Base-by-base conservation (phyloP, 37 sponge, comb jelly and placozoan species). In the Cladorhizidae sp. region DNA sequence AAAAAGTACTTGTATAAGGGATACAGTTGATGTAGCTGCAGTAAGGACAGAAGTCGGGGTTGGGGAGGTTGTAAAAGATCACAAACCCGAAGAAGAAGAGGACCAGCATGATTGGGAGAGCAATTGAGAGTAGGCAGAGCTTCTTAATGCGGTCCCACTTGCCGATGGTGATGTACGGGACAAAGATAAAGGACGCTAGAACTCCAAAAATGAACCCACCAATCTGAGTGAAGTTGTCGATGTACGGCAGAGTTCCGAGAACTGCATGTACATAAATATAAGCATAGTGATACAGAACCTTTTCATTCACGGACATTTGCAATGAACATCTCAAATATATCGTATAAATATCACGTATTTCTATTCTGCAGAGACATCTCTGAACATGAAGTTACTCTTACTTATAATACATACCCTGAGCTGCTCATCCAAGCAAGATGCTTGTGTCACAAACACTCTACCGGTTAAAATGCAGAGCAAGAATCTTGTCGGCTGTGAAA, bases 1-100 rank as follows among this genome's bases (percentile, higher is more conserved):
- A 92, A 70, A 92, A 87, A 7, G 80, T 83, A 1, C 28, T 40
- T 7, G 87, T 87, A 78, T 84, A 89, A 0, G 98, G 98, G 11
- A 97, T 91, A 64, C 98, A 97, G 87, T 94, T 94, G 69, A 97
- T 72, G 64, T 97, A 97, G 71, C 86, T 67, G 51, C 98, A 97
- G 63, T 68, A 70, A 3, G 87, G 84, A 78, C 98, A 97, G 84
- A 94, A 97, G 62, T 89, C 70, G 20, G 88, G 71, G 59, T 91
- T 79, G 14, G 86, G 83, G 50, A 90, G 64, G 41, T 84, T 79
- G 85, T 92, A 97, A 81, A 97, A 97, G 1, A 92, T 72, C 14
- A 92, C 80, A 22, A 97, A 83, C 0, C 86, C 85, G 55, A 92
- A 64, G 22, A 94, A 54, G 76, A 87, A 91, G 70, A 97, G 57